Conservation (phyloP, 2,113 vertebrate genomes). For the Bagarius yarrelli region DNA sequence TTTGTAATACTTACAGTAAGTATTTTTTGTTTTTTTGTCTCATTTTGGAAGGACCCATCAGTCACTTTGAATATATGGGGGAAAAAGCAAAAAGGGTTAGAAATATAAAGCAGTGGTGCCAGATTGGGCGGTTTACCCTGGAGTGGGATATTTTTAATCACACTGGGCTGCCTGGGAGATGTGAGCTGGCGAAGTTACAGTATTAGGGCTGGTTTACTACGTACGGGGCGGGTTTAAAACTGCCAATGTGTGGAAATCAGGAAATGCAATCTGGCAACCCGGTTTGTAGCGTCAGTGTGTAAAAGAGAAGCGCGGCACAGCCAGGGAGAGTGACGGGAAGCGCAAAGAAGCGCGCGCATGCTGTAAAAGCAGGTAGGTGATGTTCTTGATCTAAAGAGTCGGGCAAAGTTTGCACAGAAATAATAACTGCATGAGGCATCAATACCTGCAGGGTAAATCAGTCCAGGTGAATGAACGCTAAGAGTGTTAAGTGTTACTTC, state of each 20-base stretch:
- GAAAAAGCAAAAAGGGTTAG: not conserved
- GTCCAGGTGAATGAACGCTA: not conserved
- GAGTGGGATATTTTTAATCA: conserved; percentile 27
- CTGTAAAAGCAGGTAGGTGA: conserved; percentile 9
- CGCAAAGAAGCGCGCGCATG: not conserved
- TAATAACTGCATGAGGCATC: not conserved
- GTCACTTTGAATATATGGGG: not conserved
- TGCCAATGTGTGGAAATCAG: not conserved
- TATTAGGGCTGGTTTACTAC: not conserved
- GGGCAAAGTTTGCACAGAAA: not conserved
- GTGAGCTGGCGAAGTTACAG: not conserved
- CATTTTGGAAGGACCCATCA: not conserved
- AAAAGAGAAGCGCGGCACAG: conserved; percentile 12
- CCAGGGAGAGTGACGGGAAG: conserved; percentile 3
- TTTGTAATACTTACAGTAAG: not conserved
- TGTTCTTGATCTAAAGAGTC: not conserved
- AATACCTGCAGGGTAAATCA: not conserved
- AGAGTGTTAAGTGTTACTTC: not conserved
- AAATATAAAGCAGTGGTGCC: not conserved
- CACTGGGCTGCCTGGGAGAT: conserved; percentile 10
- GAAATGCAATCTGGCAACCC: conserved; percentile 31
- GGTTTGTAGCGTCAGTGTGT: conserved; percentile 17
- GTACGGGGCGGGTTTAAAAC: not conserved
- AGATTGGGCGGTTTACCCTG: conserved; percentile 13
- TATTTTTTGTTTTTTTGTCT: not conserved